Evolutionary conservation across 2,888 invertebrate species (phyloP).

Genomic region (Fragum fragum): DNA sequence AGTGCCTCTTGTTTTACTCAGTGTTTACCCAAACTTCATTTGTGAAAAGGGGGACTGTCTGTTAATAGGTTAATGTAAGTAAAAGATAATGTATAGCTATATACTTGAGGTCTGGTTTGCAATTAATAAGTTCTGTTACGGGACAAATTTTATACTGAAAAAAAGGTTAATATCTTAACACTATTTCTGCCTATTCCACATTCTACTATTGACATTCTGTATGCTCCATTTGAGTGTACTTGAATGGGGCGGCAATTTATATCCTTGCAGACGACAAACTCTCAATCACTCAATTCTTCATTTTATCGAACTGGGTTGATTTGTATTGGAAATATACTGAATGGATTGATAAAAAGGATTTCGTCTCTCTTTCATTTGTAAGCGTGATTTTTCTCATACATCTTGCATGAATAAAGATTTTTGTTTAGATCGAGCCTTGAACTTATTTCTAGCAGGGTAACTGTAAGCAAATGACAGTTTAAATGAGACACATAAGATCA

Average conservation of each 20-base stretch:
- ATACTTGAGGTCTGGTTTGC: too few relatives aligned
- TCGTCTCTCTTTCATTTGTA: constrained; percentile 8
- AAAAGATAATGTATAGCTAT: too few relatives aligned
- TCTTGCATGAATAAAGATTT: too few relatives aligned
- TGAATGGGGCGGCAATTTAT: constrained; percentile 26
- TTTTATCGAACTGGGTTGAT: constrained; percentile 16
- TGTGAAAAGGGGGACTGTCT: background rate
- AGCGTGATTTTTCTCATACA: background rate
- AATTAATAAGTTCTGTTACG: too few relatives aligned
- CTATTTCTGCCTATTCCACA: constrained; percentile 21
- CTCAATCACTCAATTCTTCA: constrained; percentile 17
- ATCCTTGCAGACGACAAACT: constrained; percentile 26
- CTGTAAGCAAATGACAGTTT: too few relatives aligned
- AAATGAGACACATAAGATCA: too few relatives aligned
- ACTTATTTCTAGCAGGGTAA: too few relatives aligned
- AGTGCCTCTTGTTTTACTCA: too few relatives aligned
- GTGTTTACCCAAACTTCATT: too few relatives aligned
- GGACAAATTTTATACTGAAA: background rate
- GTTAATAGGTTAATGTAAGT: background rate
- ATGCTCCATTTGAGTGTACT: constrained; percentile 25
- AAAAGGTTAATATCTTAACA: constrained; percentile 14
- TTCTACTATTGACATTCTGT: constrained; percentile 27
- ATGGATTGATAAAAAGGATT: constrained; percentile 30
- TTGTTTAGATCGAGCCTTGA: too few relatives aligned
- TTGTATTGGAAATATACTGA: constrained; percentile 8